These are phyloP conservation scores for Artibeus jamaicensis DNA, from an alignment of 2,797 vertebrate species.

Conservation along the genomic window DNA sequence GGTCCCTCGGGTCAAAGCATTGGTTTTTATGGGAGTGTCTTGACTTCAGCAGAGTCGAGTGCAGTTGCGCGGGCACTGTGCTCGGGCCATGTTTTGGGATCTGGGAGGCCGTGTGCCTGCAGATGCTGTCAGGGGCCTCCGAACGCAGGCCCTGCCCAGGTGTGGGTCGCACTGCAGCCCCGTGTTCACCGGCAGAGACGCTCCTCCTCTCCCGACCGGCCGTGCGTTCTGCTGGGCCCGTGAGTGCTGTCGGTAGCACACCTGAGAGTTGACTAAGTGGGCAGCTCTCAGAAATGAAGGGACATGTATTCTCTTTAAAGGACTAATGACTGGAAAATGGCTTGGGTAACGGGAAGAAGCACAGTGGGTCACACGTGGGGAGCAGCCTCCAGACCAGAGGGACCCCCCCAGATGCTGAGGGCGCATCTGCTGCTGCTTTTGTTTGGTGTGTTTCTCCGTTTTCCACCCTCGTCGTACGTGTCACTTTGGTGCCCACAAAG, in stretches of 20 bases:
- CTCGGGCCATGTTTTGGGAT: too few species aligned
- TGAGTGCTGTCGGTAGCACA: background rate
- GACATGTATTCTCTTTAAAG: background rate
- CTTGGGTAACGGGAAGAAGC: background rate
- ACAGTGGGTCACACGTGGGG: accelerated
- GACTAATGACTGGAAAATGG: accelerated
- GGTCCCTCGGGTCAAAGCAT: too few species aligned
- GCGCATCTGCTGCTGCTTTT: background rate
- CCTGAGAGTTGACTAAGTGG: background rate
- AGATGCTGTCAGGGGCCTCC: background rate
- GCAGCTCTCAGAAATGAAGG: background rate
- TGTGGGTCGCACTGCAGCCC: too few species aligned
- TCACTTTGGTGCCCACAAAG: background rate
- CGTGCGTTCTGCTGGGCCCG: background rate
- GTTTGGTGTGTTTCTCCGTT: background rate
- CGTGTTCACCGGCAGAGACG: background rate
- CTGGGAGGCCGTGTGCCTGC: background rate
- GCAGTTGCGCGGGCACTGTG: too few species aligned
- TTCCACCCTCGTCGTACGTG: too few species aligned
- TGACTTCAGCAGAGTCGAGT: background rate
- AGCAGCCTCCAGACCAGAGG: background rate
- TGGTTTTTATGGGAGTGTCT: background rate
- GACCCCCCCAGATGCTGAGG: background rate
- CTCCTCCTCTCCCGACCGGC: background rate
- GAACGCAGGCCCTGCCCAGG: background rate